Conservation (phyloP, 2,888 invertebrate genomes). For the Rhamphomyia laevipes region DNA sequence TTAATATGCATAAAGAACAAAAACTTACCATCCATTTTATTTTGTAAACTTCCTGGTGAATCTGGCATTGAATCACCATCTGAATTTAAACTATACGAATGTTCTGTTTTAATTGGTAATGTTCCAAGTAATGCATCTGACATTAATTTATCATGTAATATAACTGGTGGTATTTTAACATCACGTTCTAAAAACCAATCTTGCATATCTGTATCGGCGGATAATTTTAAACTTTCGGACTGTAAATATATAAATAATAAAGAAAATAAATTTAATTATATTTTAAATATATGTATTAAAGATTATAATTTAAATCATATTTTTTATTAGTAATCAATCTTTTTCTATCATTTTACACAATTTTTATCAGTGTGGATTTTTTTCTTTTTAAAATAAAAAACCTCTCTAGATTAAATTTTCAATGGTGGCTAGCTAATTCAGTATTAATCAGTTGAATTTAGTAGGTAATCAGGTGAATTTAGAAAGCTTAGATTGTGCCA, state of each 20-base stretch:
- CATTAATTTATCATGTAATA: slow-evolving; percentile 71
- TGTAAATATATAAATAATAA: slow-evolving; percentile 33
- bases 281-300: neutral
- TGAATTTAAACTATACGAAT: slow-evolving; percentile 76
- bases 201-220: slow-evolving; percentile 51
- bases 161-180: slow-evolving; percentile 51
- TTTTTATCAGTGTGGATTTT: no score
- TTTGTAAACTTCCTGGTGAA: slow-evolving; percentile 51
- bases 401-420: no score
- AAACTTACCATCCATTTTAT: slow-evolving; percentile 59
- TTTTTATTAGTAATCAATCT: no score
- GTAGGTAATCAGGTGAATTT: no score
- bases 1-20: no score
- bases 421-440: no score
- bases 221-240: slow-evolving; percentile 50
- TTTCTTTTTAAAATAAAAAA: no score
- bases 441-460: no score
- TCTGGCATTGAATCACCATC: slow-evolving; percentile 59
- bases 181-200: slow-evolving; percentile 61
- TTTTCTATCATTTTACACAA: no score
- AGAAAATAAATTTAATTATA: neutral
- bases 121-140: slow-evolving; percentile 62
- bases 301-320: neutral
- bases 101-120: slow-evolving; percentile 77
- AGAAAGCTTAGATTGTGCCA: no score